Percentiles rank a stretch among this genome's conserved stretches.
These are phyloP conservation scores for Acromyrmex heyeri DNA, from an alignment of 1,140 invertebrate genomes.

Conservation along the genomic window DNA sequence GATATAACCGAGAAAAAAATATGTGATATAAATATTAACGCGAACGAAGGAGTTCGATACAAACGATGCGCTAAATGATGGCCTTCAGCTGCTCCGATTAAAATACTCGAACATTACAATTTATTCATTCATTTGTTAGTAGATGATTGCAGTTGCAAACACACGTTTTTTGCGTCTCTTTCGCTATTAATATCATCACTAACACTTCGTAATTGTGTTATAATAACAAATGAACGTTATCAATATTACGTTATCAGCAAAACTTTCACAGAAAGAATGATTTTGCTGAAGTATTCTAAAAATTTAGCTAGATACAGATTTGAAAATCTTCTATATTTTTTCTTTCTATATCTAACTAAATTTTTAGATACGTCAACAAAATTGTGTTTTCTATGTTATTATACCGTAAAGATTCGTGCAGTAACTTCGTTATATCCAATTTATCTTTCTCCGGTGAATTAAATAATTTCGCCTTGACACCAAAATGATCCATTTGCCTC, in stretches of 20 bases:
- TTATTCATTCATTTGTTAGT: not conserved
- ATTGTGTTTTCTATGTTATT: not conserved
- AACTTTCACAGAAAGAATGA: too few relatives aligned
- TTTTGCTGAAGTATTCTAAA: too few relatives aligned
- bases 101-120: not conserved
- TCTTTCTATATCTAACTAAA: too few relatives aligned
- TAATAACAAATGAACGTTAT: not conserved
- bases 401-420: not conserved
- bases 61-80: not conserved
- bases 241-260: not conserved
- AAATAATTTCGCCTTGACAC: not conserved
- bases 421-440: not conserved
- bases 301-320: too few relatives aligned
- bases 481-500: not conserved
- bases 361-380: too few relatives aligned
- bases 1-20: not conserved
- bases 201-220: not conserved
- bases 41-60: not conserved
- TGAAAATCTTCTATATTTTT: too few relatives aligned
- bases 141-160: not conserved
- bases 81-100: not conserved
- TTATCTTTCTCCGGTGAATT: not conserved
- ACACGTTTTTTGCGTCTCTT: not conserved
- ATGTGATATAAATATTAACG: not conserved
- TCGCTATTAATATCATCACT: slow-evolving; percentile 8